These are phyloP conservation scores for Cirrhinus molitorella DNA, from an alignment of 2,797 vertebrate species.

Conservation along the genomic window DNA sequence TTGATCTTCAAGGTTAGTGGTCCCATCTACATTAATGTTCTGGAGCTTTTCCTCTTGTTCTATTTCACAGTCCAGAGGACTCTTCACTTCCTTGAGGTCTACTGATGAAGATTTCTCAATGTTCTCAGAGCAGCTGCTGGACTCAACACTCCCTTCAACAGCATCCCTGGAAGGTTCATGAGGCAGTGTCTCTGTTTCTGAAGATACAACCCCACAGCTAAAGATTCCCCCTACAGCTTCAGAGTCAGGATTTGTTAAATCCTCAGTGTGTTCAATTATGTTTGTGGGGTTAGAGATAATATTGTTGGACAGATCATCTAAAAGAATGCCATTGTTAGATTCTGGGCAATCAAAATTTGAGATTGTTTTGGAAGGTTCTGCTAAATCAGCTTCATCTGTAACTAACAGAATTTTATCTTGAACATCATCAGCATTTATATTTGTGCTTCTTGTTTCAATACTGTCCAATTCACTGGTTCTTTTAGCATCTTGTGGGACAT, in stretches of 20 bases:
- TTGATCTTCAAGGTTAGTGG: not conserved
- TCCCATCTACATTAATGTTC: not conserved
- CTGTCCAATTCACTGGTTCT: not conserved
- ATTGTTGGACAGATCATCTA: not conserved
- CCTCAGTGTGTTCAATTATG: not conserved
- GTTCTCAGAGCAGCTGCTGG: constrained; percentile 3
- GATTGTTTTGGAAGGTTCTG: not conserved
- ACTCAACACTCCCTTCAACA: not conserved
- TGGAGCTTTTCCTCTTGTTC: not conserved
- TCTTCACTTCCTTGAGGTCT: not conserved
- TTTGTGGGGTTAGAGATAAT: not conserved
- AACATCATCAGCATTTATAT: constrained; percentile 25
- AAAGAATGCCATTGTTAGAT: not conserved
- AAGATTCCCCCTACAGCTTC: not conserved
- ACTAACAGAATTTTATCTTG: constrained; percentile 35
- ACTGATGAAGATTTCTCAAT: constrained; percentile 11
- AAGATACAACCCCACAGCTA: not conserved
- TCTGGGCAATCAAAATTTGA: not conserved
- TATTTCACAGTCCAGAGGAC: not conserved
- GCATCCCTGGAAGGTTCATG: not conserved
- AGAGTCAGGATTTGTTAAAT: not conserved
- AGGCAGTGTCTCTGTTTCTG: constrained; percentile 9
- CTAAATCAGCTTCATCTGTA: constrained; percentile 28
- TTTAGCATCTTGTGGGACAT: constrained; percentile 2
- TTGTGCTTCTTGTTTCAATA: constrained; percentile 9